phyloP scores from a whole-genome alignment of 1,140 invertebrate genomes.

The Heliconius congener region DNA sequence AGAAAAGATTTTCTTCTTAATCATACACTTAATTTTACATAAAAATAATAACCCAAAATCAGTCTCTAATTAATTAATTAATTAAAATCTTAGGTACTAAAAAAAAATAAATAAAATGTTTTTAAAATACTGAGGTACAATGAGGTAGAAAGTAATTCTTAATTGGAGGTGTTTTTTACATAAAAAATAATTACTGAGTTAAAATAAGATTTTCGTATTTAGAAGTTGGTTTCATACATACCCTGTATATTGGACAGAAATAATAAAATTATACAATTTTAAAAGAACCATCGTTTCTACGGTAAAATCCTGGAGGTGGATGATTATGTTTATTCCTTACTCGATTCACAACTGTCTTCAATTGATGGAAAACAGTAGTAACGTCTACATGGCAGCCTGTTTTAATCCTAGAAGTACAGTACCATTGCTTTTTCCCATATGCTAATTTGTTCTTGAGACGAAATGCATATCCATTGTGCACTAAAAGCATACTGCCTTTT shows the following conservation, averaged over 20 bases:
- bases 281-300: slow-evolving; percentile 69
- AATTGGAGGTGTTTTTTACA: slow-evolving; percentile 10
- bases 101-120: slow-evolving; percentile 38
- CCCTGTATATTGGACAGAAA: neutral
- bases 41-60: neutral
- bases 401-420: slow-evolving; percentile 69
- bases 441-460: slow-evolving; percentile 75
- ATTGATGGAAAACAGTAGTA: slow-evolving; percentile 56
- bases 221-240: neutral
- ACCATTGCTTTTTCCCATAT: slow-evolving; percentile 77
- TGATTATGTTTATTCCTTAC: slow-evolving; percentile 70
- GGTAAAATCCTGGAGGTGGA: slow-evolving; percentile 67
- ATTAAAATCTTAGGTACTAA: slow-evolving; percentile 6
- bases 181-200: neutral
- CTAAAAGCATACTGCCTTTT: slow-evolving; percentile 69
- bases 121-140: slow-evolving; percentile 26
- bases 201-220: neutral
- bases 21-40: neutral
- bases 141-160: slow-evolving; percentile 48
- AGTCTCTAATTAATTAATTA: slow-evolving; percentile 13
- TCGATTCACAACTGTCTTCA: slow-evolving; percentile 56
- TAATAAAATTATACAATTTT: slow-evolving; percentile 59
- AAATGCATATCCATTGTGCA: slow-evolving; percentile 71
- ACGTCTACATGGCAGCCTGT: slow-evolving; percentile 72
- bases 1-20: neutral